Conservation (phyloP, 2,888 invertebrate species). For the Chymomyza procnemis region DNA sequence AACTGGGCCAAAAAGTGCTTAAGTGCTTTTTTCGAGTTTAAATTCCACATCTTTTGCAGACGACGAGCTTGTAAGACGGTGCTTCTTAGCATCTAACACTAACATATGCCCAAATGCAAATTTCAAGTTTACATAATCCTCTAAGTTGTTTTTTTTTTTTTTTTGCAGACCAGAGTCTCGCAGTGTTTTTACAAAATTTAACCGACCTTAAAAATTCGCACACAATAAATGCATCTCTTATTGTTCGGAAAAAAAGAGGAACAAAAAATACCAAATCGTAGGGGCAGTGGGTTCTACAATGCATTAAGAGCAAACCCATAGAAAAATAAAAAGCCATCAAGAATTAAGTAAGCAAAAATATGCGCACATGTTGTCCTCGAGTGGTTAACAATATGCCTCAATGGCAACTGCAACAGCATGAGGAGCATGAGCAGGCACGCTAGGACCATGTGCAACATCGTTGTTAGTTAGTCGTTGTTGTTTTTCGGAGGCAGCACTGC, state of each 20-base stretch:
- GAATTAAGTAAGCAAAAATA: constrained; percentile 45
- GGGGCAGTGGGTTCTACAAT: neutral
- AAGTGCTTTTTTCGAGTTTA: too few species aligned
- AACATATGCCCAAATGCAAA: too few species aligned
- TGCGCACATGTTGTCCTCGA: constrained; percentile 27
- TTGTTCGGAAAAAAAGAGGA: neutral
- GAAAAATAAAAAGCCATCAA: constrained; percentile 29
- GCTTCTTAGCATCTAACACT: too few species aligned
- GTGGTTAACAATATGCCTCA: constrained; percentile 50
- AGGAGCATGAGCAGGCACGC: neutral
- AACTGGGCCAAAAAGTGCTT: too few species aligned
- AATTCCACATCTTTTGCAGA: too few species aligned
- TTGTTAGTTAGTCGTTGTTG: constrained; percentile 19
- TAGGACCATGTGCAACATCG: neutral
- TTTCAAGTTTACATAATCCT: too few species aligned
- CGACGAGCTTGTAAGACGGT: too few species aligned
- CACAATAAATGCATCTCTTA: neutral
- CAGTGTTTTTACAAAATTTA: too few species aligned
- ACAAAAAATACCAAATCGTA: neutral
- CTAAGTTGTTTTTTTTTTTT: too few species aligned
- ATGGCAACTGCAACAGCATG: constrained; percentile 7
- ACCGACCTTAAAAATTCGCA: neutral
- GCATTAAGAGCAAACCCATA: neutral
- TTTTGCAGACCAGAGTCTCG: too few species aligned
- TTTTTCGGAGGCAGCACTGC: constrained; percentile 7